phyloP scores from a whole-genome alignment of 1,140 invertebrate species.

The Venustaconcha ellipsiformis region DNA sequence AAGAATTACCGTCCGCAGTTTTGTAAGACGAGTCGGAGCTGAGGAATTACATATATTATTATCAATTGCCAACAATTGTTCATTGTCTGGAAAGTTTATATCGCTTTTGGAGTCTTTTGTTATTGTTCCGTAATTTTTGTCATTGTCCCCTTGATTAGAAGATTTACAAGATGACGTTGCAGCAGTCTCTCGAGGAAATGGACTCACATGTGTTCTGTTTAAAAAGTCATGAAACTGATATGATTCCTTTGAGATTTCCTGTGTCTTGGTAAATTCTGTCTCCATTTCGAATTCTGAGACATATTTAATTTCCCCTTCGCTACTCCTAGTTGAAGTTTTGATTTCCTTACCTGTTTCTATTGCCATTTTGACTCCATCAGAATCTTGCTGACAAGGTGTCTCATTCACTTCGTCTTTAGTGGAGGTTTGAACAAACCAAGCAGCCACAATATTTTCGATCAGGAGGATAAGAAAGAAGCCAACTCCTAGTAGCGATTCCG shows the following conservation, averaged over 20 bases:
- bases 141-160: no score
- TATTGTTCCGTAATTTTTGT: no score
- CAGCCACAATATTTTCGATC: slow-evolving; percentile 70
- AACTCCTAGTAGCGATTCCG: slow-evolving; percentile 62
- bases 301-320: not conserved
- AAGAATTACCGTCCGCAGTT: slow-evolving; percentile 51
- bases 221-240: no score
- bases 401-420: not conserved
- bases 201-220: no score
- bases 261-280: not conserved
- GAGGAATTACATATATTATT: no score
- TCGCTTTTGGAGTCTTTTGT: no score
- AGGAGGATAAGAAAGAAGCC: slow-evolving; percentile 74
- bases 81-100: no score
- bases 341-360: no score
- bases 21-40: not conserved
- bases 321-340: not conserved
- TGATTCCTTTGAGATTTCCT: no score
- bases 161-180: no score
- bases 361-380: not conserved
- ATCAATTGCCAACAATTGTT: no score
- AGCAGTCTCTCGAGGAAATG: no score
- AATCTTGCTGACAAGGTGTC: not conserved
- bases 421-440: slow-evolving; percentile 26
- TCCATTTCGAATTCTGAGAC: not conserved